Conservation (phyloP, 2,113 vertebrate genomes). For the Odobenus rosmarus region DNA sequence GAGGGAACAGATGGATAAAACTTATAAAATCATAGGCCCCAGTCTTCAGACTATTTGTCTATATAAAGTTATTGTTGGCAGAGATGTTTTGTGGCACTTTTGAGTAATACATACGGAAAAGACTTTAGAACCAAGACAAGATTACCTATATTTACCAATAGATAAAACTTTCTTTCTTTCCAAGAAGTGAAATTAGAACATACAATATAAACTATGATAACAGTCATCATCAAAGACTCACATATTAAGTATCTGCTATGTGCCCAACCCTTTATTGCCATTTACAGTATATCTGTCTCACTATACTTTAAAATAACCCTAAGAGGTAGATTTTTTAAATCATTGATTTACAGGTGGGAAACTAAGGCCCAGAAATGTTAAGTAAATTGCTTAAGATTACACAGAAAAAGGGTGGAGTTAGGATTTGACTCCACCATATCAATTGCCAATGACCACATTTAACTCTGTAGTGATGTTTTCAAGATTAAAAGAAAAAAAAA, state of each 20-base stretch:
- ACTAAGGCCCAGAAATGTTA: neutral
- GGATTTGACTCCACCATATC: neutral
- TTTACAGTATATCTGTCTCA: neutral
- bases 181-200: constrained; percentile 37
- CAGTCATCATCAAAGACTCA: neutral
- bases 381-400: constrained; percentile 19
- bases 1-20: neutral
- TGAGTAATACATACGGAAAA: neutral
- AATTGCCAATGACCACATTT: neutral
- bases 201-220: neutral
- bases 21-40: neutral
- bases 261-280: neutral
- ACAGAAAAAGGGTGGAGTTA: neutral
- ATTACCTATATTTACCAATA: neutral
- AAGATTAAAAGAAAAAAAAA: neutral
- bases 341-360: neutral
- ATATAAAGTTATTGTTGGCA: constrained; percentile 46
- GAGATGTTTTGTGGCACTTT: constrained; percentile 50
- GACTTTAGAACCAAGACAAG: neutral
- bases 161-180: neutral
- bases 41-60: constrained; percentile 27
- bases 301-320: neutral
- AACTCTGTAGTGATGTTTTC: constrained; percentile 34
- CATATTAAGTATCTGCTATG: neutral
- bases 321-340: neutral